phyloP scores from a whole-genome alignment of 2,888 invertebrate species.

The Willowsia nigromaculata region DNA sequence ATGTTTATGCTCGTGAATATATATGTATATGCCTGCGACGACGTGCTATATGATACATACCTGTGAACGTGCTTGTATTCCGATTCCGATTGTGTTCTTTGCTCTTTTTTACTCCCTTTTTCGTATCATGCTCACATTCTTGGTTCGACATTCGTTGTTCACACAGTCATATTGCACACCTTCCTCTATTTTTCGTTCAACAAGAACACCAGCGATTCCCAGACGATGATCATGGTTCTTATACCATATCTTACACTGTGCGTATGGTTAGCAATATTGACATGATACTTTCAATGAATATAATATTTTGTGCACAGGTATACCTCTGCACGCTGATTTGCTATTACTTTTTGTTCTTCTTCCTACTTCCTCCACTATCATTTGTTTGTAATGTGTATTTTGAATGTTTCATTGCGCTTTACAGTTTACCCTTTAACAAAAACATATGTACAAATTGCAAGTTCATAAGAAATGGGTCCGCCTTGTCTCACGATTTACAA shows the following conservation, averaged over 20 bases:
- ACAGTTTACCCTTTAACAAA: not conserved
- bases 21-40: slow-evolving; percentile 14
- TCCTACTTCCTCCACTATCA: slow-evolving; percentile 1
- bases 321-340: slow-evolving; percentile 43
- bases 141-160: slow-evolving; percentile 65
- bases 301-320: not conserved
- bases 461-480: not conserved
- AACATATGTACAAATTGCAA: slow-evolving; percentile 15
- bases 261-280: slow-evolving; percentile 20
- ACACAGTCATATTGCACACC: slow-evolving; percentile 67
- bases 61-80: slow-evolving; percentile 46
- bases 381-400: not conserved
- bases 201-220: slow-evolving; percentile 26
- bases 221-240: slow-evolving; percentile 14
- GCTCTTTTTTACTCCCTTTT: slow-evolving; percentile 43
- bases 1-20: slow-evolving; percentile 12
- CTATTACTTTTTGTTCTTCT: slow-evolving; percentile 18
- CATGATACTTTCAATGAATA: not conserved
- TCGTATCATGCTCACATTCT: slow-evolving; percentile 19
- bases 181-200: slow-evolving; percentile 27
- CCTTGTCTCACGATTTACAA: slow-evolving; percentile 66
- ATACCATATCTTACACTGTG: not conserved
- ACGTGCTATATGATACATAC: too few relatives aligned
- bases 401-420: not conserved
- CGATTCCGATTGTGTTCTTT: slow-evolving; percentile 45